Base-by-base conservation (phyloP, 2,888 invertebrate species). In the Anodontia alba region DNA sequence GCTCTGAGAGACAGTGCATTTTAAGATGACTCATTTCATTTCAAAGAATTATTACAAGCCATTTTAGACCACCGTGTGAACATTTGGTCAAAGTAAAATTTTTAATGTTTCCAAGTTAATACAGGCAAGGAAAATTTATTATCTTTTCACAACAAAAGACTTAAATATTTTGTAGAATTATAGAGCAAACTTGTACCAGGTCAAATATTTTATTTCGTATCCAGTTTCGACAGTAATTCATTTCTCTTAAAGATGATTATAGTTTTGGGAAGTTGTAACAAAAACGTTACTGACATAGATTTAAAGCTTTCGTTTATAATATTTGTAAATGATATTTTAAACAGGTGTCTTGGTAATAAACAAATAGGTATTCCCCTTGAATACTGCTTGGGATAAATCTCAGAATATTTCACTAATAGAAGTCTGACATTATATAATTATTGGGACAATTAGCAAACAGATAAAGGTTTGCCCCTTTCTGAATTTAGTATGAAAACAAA, bases 231-330 rank as follows among this genome's bases (percentile, higher is more conserved):
- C 62, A 74, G 79, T 82, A 83, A 80, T 79, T 78, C 74, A 78
- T 74, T 81, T 79, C 80, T 76, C 67, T 71, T 43, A 57, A 62
- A 72, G 78, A 80, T 85, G 83, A 85, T 85, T 85, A 85, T 85
- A 83, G 85, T 81, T 80, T 74, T 67, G 69, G 80, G 77, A 70
- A 76, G 76, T 51, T 70, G 49, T 79, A 83, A 80, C 78, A 83
- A 67, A 83, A 75, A 82, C 78, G 76, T 79, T 80, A 80, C 73
- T 85, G 85, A 81, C 85, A 80, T 75, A 81, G 81, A 85, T 85
- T 85, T 85, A 85, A 78, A 42, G 73, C 74, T 72, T 78, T 77
- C 31, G 73, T 80, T 76, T 78, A 76, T 78, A 78, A 81, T 78
- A 78, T 71, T 80, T 67, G 80, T 70, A 78, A 76, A 54, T 42